Percentiles rank a stretch among this genome's conserved stretches.
These are phyloP conservation scores for Azorinus chamasolen DNA, from an alignment of 2,888 invertebrate species.

Conservation along the genomic window DNA sequence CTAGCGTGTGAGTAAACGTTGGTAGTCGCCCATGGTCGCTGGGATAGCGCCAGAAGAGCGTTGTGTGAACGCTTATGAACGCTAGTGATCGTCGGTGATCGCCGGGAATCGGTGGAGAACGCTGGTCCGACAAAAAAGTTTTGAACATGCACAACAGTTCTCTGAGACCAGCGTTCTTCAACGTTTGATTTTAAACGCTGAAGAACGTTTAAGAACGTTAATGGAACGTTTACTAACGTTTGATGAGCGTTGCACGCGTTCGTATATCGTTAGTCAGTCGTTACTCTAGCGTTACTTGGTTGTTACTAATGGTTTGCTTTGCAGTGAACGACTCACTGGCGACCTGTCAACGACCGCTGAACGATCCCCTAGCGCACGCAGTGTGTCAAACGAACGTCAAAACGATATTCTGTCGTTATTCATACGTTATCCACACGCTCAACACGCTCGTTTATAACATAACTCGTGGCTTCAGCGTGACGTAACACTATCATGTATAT, in stretches of 20 bases:
- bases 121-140: slow-evolving; percentile 1
- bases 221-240: slow-evolving; percentile 29
- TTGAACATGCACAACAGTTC: neutral
- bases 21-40: slow-evolving; percentile 35
- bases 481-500: too few relatives aligned
- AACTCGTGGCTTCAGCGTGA: too few relatives aligned
- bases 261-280: slow-evolving; percentile 29
- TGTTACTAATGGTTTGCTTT: slow-evolving; percentile 35
- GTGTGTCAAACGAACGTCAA: too few relatives aligned
- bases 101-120: slow-evolving; percentile 2
- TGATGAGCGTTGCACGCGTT: slow-evolving; percentile 26
- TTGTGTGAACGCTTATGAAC: slow-evolving; percentile 34
- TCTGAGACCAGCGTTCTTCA: neutral
- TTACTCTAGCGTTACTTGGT: slow-evolving; percentile 33
- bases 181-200: neutral
- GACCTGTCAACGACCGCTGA: slow-evolving; percentile 33
- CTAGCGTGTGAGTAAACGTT: slow-evolving; percentile 30
- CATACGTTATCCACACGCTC: too few relatives aligned
- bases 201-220: slow-evolving; percentile 9
- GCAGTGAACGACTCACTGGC: slow-evolving; percentile 36
- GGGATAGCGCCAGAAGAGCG: slow-evolving; percentile 35
- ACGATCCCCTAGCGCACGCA: slow-evolving; percentile 18
- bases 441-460: too few relatives aligned
- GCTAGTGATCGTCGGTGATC: slow-evolving; percentile 3
- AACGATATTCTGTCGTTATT: too few relatives aligned